phyloP scores from a whole-genome alignment of 2,797 vertebrate species.

The Leucoraja ocellata region DNA sequence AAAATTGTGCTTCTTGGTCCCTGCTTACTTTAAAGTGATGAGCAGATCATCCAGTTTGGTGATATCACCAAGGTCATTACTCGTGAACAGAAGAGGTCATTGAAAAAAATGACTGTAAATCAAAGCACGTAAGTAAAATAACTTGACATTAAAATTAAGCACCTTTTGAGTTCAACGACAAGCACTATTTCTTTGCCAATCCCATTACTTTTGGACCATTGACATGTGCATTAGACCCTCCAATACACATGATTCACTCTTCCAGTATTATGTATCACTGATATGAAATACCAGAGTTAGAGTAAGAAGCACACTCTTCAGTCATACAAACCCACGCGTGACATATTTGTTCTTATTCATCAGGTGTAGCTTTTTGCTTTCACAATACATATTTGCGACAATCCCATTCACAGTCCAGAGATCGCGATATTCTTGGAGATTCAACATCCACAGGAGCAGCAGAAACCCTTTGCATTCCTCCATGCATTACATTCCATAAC shows the following conservation, averaged over 20 bases:
- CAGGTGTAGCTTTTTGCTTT: background rate
- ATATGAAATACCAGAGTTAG: background rate
- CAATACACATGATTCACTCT: background rate
- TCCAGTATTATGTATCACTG: background rate
- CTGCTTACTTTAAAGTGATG: too few relatives aligned
- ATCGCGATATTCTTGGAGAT: background rate
- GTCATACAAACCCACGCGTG: background rate
- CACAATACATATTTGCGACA: background rate
- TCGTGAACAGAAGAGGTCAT: too few relatives aligned
- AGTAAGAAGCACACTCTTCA: background rate
- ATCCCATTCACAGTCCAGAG: background rate
- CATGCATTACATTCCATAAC: background rate
- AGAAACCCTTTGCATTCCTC: background rate
- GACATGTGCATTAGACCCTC: background rate
- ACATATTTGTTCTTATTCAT: background rate
- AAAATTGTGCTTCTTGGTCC: too few relatives aligned
- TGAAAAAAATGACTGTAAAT: too few relatives aligned
- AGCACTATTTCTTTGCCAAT: too few relatives aligned
- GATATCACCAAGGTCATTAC: too few relatives aligned
- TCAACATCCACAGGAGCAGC: background rate
- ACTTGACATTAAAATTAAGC: too few relatives aligned
- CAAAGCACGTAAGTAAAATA: too few relatives aligned
- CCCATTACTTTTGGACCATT: too few relatives aligned
- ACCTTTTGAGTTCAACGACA: too few relatives aligned
- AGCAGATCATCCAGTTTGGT: too few relatives aligned